A percentile compares a stretch with the other conserved stretches of the same genome.
Conservation (phyloP, 2,888 invertebrate species). For the Xestia c-nigrum region DNA sequence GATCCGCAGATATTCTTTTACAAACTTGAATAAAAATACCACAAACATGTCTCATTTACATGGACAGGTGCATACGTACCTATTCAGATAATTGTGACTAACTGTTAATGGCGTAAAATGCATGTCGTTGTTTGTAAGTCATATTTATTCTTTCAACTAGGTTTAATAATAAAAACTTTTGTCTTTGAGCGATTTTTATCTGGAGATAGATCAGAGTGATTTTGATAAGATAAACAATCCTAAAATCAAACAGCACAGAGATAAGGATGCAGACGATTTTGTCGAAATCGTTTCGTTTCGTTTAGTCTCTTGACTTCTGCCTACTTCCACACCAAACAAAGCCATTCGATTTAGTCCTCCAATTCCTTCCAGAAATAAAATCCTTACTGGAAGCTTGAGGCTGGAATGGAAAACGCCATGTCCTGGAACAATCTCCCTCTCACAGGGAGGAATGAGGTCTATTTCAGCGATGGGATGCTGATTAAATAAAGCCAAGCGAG, state of each 20-base stretch:
- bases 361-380: background rate
- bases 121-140: slow-evolving; percentile 6
- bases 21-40: slow-evolving; percentile 19
- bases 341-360: background rate
- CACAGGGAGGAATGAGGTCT: background rate
- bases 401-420: background rate
- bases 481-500: background rate
- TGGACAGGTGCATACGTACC: slow-evolving; percentile 32
- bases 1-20: slow-evolving; percentile 10
- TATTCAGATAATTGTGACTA: slow-evolving; percentile 39
- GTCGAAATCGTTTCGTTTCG: background rate
- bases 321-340: background rate
- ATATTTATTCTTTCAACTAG: background rate
- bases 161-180: slow-evolving; percentile 3
- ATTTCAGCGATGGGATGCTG: background rate
- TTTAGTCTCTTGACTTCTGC: no score
- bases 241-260: background rate
- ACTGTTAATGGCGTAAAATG: slow-evolving; percentile 18
- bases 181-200: background rate
- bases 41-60: slow-evolving; percentile 36
- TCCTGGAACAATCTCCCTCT: background rate
- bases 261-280: background rate
- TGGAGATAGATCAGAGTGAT: background rate
- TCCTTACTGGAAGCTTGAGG: background rate
- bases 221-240: slow-evolving; percentile 4